These are phyloP conservation scores for Todiramphus chloris DNA, from an alignment of 2,113 vertebrate species.

Conservation along the genomic window DNA sequence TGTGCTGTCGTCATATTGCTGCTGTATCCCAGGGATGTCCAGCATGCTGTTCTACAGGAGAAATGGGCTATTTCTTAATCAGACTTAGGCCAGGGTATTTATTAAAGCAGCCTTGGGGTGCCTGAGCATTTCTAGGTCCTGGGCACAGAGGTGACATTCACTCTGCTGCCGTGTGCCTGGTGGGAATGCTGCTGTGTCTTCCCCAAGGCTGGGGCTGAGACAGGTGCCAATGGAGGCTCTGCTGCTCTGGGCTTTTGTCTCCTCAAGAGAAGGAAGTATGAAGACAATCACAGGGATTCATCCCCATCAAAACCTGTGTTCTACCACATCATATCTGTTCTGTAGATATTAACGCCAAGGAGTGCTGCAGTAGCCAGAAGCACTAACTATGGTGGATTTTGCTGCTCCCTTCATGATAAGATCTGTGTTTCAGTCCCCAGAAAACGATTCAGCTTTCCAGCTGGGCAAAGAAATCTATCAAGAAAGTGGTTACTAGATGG, in stretches of 20 bases:
- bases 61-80: not conserved
- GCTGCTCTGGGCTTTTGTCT: not conserved
- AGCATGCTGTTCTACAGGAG: not conserved
- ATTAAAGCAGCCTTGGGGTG: not conserved
- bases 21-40: not conserved
- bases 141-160: not conserved
- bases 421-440: not conserved
- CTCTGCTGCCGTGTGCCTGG: not conserved
- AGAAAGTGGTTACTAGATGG: accelerated
- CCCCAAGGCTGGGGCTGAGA: not conserved
- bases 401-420: not conserved
- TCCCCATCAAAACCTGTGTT: not conserved
- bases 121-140: not conserved
- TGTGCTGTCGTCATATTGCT: not conserved
- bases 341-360: not conserved
- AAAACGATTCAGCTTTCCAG: not conserved
- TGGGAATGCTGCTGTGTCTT: not conserved
- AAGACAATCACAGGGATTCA: not conserved
- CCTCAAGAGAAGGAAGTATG: not conserved
- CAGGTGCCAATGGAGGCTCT: not conserved
- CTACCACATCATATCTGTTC: not conserved
- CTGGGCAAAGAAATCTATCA: not conserved
- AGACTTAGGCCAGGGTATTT: not conserved
- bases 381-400: not conserved
- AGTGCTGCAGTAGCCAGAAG: not conserved